phyloP scores from a whole-genome alignment of 2,888 invertebrate species.

The Troilus luridus region DNA sequence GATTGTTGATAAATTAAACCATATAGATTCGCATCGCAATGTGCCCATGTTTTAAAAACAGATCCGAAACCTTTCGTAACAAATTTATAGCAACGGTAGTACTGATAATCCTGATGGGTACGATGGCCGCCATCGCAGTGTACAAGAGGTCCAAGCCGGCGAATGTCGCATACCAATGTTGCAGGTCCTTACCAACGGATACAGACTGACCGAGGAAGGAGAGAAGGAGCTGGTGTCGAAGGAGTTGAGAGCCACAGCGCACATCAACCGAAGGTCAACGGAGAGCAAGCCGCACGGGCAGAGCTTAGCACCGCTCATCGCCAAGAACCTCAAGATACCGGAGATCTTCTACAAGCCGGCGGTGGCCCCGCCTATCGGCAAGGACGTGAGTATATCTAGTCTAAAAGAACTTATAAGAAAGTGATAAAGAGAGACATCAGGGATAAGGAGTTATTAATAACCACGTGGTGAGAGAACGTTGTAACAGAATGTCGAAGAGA shows the following conservation, averaged over 20 bases:
- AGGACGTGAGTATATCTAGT: background rate
- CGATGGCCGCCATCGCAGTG: background rate
- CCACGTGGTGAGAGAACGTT: no score
- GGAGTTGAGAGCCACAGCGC: background rate
- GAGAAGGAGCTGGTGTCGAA: background rate
- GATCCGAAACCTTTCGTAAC: background rate
- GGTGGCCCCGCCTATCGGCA: background rate
- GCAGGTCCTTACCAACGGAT: conserved; percentile 24
- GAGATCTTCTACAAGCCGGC: conserved; percentile 26
- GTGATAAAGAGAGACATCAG: no score
- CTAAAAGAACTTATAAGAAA: no score
- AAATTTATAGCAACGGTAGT: background rate
- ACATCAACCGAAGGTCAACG: background rate
- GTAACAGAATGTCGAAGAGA: no score
- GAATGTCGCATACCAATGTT: background rate
- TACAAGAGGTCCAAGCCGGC: background rate
- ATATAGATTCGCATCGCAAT: background rate
- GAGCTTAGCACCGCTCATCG: background rate
- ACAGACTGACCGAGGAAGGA: conserved; percentile 5
- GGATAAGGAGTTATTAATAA: no score
- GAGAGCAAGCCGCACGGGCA: conserved; percentile 1
- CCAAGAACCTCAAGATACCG: background rate
- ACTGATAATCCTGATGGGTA: background rate
- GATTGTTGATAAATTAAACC: background rate
- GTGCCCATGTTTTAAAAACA: background rate